Evolutionary conservation across 2,888 invertebrate species (phyloP).

Genomic region (Zaprionus obscuricornis): DNA sequence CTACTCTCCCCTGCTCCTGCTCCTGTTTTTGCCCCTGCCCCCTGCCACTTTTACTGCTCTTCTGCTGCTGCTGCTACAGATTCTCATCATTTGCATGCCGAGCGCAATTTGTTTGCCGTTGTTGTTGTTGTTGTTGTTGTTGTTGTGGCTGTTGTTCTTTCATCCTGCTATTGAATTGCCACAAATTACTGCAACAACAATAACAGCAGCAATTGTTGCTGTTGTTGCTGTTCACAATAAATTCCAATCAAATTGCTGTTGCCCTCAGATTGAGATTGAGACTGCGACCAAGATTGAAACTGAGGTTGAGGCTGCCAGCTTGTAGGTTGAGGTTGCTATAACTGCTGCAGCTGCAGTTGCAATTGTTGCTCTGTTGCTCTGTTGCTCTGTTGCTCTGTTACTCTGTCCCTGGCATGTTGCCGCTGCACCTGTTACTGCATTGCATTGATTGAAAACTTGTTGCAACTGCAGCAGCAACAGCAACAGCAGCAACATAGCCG

Average conservation of each 20-base stretch:
- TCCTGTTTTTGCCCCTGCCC: background rate
- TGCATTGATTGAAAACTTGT: slow-evolving; percentile 74
- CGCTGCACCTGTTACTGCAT: slow-evolving; percentile 2
- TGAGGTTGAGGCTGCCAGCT: background rate
- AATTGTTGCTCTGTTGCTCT: no score
- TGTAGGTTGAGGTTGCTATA: no score
- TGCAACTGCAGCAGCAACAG: slow-evolving; percentile 35
- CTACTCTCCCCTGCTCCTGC: background rate
- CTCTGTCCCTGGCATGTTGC: slow-evolving; percentile 17
- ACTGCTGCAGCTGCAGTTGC: no score
- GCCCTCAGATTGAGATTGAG: slow-evolving; percentile 7
- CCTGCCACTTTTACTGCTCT: background rate
- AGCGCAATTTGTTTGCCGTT: slow-evolving; percentile 56
- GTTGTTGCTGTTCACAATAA: slow-evolving; percentile 54
- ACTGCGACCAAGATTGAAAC: slow-evolving; percentile 5
- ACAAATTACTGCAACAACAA: slow-evolving; percentile 46
- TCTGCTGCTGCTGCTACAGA: no score
- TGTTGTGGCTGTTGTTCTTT: background rate
- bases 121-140: slow-evolving; percentile 32
- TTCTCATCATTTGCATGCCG: slow-evolving; percentile 64
- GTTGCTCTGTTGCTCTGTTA: no score
- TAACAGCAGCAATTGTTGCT: background rate
- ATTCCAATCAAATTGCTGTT: slow-evolving; percentile 73
- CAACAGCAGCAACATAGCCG: slow-evolving; percentile 44
- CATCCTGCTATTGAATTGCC: slow-evolving; percentile 30